These are phyloP conservation scores for Percina caprodes DNA, from an alignment of 2,113 vertebrate genomes.

Conservation along the genomic window DNA sequence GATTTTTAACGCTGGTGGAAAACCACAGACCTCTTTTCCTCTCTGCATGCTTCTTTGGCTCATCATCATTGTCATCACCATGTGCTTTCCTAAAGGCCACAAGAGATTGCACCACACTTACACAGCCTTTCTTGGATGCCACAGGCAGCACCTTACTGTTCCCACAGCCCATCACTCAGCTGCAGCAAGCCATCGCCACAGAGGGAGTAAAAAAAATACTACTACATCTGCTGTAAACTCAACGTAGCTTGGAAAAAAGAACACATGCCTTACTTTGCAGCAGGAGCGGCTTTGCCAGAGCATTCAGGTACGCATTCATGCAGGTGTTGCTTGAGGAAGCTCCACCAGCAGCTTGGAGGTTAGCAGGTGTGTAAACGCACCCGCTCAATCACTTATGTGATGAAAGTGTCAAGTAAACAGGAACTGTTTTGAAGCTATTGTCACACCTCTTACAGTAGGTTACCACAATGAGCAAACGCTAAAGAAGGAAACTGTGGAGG, in stretches of 20 bases:
- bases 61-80: background rate
- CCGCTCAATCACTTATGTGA: slow-evolving; percentile 15
- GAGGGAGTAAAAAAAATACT: background rate
- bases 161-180: slow-evolving; percentile 65
- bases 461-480: background rate
- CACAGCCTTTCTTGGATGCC: slow-evolving; percentile 47
- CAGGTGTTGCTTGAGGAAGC: slow-evolving; percentile 10
- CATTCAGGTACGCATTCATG: too few relatives aligned
- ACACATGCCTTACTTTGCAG: background rate
- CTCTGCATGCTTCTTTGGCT: slow-evolving; percentile 8
- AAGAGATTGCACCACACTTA: slow-evolving; percentile 56
- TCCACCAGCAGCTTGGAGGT: slow-evolving; percentile 36
- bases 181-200: background rate
- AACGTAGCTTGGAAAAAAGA: background rate
- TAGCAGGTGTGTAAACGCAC: slow-evolving; percentile 25
- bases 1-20: background rate
- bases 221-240: background rate
- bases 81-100: slow-evolving; percentile 51
- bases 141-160: slow-evolving; percentile 54
- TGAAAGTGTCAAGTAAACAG: slow-evolving; percentile 38
- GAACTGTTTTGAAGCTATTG: slow-evolving; percentile 59
- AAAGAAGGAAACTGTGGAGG: background rate
- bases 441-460: background rate
- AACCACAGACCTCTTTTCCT: slow-evolving; percentile 37
- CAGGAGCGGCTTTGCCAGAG: background rate